A percentile compares a stretch with the other conserved stretches of the same genome.
Conservation (phyloP, 92 coral and sea anemone species). For the Pocillopora meandrina region DNA sequence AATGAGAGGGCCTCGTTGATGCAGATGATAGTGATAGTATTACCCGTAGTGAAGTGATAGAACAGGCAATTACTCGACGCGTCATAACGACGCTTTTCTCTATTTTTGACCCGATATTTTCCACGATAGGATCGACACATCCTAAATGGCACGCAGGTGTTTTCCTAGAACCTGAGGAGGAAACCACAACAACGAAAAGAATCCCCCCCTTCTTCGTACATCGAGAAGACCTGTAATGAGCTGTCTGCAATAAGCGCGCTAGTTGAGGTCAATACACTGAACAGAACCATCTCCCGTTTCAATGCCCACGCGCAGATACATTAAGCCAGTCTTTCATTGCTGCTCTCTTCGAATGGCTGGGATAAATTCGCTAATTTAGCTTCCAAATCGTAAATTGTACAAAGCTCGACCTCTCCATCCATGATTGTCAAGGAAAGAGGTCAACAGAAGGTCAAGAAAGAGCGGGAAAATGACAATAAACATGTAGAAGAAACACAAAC, state of each 20-base stretch:
- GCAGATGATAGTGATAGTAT: constrained; percentile 48
- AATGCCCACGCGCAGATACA: background rate
- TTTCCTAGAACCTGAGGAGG: constrained; percentile 45
- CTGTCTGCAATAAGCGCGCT: constrained; percentile 14
- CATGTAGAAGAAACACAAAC: no score
- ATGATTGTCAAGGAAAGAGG: no score
- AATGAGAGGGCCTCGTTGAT: constrained; percentile 57
- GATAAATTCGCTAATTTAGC: constrained; percentile 21
- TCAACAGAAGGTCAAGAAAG: no score
- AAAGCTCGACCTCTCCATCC: background rate
- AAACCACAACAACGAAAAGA: constrained; percentile 39
- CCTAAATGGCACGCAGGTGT: constrained; percentile 48
- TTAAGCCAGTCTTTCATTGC: constrained; percentile 22
- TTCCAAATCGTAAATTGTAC: constrained; percentile 23
- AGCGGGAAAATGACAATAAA: no score
- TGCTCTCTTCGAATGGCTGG: constrained; percentile 21
- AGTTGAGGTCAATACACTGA: background rate
- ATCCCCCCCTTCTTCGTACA: constrained; percentile 47
- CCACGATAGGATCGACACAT: constrained; percentile 56
- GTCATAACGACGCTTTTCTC: constrained; percentile 43
- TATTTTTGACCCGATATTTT: constrained; percentile 38
- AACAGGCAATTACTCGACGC: constrained; percentile 50
- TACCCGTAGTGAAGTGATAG: constrained; percentile 38
- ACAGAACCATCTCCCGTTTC: constrained; percentile 30
- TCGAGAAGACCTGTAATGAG: constrained; percentile 18